Percentiles rank a stretch among this genome's conserved stretches.
Conservation (phyloP, 2,888 invertebrate species). For the Chrysopilus asiliformis region DNA sequence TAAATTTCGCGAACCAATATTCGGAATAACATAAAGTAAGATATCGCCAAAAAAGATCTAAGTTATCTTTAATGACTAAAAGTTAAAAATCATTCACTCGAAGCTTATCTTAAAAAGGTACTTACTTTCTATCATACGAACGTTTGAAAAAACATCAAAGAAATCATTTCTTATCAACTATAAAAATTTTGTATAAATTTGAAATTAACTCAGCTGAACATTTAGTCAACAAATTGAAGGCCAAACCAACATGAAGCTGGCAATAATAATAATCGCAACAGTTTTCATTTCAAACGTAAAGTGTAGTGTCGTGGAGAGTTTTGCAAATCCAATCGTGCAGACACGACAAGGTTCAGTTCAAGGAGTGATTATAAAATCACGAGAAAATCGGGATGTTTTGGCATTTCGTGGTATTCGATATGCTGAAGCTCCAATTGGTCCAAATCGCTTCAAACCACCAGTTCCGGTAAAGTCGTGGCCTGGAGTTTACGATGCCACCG, state of each 20-base stretch:
- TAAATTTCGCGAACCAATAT: too few relatives aligned
- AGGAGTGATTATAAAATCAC: conserved; percentile 31
- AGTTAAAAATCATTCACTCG: too few relatives aligned
- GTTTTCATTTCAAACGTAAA: background rate
- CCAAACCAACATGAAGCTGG: background rate
- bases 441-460: conserved; percentile 31
- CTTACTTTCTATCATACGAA: too few relatives aligned
- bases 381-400: conserved; percentile 29
- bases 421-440: conserved; percentile 31
- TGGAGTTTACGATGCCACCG: conserved; percentile 25
- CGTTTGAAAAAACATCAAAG: too few relatives aligned
- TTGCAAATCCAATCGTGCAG: background rate
- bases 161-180: too few relatives aligned
- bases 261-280: background rate
- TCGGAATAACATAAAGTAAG: too few relatives aligned
- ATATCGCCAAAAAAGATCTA: too few relatives aligned
- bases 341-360: conserved; percentile 23
- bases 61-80: too few relatives aligned
- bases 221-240: background rate
- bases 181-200: too few relatives aligned
- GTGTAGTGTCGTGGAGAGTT: background rate
- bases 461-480: conserved; percentile 23
- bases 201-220: too few relatives aligned
- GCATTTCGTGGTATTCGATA: conserved; percentile 35
- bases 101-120: too few relatives aligned